A percentile compares a stretch with the other conserved stretches of the same genome.
These are phyloP conservation scores for Formica selysi DNA, from an alignment of 1,140 invertebrate genomes.

Conservation along the genomic window DNA sequence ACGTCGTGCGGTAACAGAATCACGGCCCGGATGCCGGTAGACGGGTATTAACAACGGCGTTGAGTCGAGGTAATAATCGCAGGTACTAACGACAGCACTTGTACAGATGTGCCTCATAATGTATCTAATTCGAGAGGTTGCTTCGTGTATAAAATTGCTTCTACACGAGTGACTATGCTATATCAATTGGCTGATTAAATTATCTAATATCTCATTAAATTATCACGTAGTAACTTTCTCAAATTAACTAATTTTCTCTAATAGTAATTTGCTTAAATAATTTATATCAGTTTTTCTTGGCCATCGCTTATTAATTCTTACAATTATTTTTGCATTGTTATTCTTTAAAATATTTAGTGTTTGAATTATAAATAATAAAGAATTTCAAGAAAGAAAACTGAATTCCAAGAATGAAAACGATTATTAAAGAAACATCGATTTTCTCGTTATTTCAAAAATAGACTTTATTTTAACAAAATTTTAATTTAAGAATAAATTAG, in stretches of 20 bases:
- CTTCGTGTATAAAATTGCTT: neutral
- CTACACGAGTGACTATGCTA: neutral
- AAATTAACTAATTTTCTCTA: neutral
- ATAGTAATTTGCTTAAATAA: neutral
- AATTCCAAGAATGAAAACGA: neutral
- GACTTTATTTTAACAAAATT: neutral
- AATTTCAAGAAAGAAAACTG: neutral
- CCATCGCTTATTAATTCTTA: neutral
- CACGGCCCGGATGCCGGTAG: constrained; percentile 16
- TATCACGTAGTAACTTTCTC: neutral
- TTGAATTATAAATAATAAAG: neutral
- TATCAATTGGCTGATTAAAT: constrained; percentile 3
- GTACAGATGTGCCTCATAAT: constrained; percentile 17
- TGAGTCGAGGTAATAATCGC: constrained; percentile 52
- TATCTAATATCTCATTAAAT: neutral
- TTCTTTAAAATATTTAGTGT: neutral
- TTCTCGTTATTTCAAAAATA: neutral
- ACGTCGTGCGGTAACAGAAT: constrained; percentile 1
- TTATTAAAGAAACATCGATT: neutral
- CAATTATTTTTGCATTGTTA: neutral
- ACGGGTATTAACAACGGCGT: constrained; percentile 13
- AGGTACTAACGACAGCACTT: constrained; percentile 36
- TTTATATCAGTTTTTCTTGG: neutral
- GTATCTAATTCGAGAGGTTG: constrained; percentile 18
- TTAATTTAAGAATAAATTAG: neutral